Evolutionary conservation across 2,113 vertebrate genomes (phyloP).

Genomic region (Boleophthalmus pectinirostris): DNA sequence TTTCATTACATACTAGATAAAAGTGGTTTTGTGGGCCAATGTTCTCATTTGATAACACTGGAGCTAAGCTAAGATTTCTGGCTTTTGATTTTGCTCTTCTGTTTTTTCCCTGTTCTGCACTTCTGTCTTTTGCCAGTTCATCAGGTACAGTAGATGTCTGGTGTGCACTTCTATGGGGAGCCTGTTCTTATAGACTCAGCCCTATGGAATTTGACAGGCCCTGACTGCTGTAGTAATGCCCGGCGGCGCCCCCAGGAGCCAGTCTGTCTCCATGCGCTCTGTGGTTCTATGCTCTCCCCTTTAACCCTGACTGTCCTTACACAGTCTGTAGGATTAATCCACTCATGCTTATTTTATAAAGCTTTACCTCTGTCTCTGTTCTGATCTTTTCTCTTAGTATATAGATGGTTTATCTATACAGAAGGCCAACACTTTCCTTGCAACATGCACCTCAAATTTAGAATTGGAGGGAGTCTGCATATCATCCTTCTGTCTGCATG

Average conservation of each 20-base stretch:
- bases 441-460: background rate
- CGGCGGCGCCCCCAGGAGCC: conserved; percentile 22
- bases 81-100: too few relatives aligned
- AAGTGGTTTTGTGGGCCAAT: too few relatives aligned
- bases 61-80: too few relatives aligned
- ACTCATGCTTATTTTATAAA: conserved; percentile 23
- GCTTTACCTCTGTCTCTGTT: conserved; percentile 13
- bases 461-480: background rate
- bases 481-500: background rate
- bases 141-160: background rate
- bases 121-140: background rate
- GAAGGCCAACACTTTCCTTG: background rate
- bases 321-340: conserved; percentile 26
- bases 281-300: background rate
- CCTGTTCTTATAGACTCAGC: conserved; percentile 1
- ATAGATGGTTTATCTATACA: background rate
- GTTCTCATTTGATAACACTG: too few relatives aligned
- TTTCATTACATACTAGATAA: background rate
- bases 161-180: background rate
- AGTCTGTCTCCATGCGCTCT: background rate
- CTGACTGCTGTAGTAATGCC: conserved; percentile 2
- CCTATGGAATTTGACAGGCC: conserved; percentile 8
- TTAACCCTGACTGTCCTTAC: conserved; percentile 4
- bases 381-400: background rate
- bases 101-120: background rate